These are phyloP conservation scores for Hippocampus abdominalis DNA, from an alignment of 2,113 vertebrate species.

Conservation along the genomic window DNA sequence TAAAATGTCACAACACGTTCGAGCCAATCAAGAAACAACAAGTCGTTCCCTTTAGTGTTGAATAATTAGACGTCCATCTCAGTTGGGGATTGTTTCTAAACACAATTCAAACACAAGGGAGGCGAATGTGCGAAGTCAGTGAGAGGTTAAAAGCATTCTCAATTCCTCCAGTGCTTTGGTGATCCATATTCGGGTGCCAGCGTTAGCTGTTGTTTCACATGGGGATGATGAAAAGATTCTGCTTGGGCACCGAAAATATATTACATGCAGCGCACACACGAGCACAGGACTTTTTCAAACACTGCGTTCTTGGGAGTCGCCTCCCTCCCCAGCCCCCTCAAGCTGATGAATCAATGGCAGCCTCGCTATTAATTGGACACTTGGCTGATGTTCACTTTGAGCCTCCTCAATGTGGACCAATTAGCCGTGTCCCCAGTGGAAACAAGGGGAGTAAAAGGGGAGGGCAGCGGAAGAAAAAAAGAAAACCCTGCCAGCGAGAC, in stretches of 20 bases:
- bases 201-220: slow-evolving; percentile 58
- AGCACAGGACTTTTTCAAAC: slow-evolving; percentile 1
- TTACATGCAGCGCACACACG: slow-evolving; percentile 4
- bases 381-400: slow-evolving; percentile 56
- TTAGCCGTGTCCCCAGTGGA: slow-evolving; percentile 56
- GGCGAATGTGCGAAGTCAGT: slow-evolving; percentile 21
- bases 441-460: slow-evolving; percentile 38
- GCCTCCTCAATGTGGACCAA: slow-evolving; percentile 60
- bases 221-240: slow-evolving; percentile 65
- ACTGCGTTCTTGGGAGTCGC: slow-evolving; percentile 32
- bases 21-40: slow-evolving; percentile 20
- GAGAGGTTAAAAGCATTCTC: slow-evolving; percentile 36
- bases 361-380: slow-evolving; percentile 57
- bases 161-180: slow-evolving; percentile 38
- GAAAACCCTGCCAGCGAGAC: slow-evolving; percentile 19
- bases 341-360: slow-evolving; percentile 30
- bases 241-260: slow-evolving; percentile 18
- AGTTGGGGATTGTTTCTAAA: slow-evolving; percentile 15
- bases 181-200: slow-evolving; percentile 50
- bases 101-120: background rate
- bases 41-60: background rate
- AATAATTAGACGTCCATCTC: slow-evolving; percentile 11
- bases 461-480: slow-evolving; percentile 11
- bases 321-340: slow-evolving; percentile 8
- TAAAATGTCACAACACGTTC: slow-evolving; percentile 20